These are phyloP conservation scores for Nipponacmea schrenckii DNA, from an alignment of 2,888 invertebrate species.

Conservation along the genomic window DNA sequence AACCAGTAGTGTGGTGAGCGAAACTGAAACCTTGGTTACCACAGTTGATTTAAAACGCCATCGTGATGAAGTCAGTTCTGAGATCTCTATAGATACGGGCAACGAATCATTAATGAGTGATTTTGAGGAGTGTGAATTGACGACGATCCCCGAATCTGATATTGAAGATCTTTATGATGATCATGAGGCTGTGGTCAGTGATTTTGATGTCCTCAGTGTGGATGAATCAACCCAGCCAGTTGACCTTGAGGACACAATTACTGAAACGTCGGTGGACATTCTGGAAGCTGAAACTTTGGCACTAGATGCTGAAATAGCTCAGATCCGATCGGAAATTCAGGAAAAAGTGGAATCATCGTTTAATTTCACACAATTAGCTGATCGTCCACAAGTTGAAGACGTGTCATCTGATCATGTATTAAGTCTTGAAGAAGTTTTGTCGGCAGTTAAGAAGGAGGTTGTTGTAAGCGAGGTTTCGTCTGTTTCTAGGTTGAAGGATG, in stretches of 20 bases:
- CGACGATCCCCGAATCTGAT: slow-evolving; percentile 30
- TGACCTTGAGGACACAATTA: not conserved
- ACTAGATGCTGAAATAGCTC: not conserved
- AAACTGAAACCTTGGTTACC: not conserved
- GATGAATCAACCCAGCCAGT: not conserved
- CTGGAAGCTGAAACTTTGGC: not conserved
- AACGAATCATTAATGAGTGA: slow-evolving; percentile 34
- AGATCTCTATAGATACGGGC: slow-evolving; percentile 26
- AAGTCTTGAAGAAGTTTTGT: not conserved
- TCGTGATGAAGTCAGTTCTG: slow-evolving; percentile 21
- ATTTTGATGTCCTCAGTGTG: not conserved
- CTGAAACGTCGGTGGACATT: not conserved
- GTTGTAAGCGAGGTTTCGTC: not conserved
- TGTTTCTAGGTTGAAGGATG: slow-evolving; percentile 61
- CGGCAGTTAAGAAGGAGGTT: not conserved
- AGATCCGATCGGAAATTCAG: not conserved
- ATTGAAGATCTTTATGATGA: slow-evolving; percentile 13
- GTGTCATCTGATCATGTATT: not conserved
- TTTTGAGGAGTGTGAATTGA: slow-evolving; percentile 23
- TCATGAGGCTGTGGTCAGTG: not conserved
- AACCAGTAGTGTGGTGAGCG: not conserved
- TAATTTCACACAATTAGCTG: not conserved
- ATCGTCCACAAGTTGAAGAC: not conserved
- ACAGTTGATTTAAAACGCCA: not conserved
- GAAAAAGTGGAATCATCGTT: not conserved